A percentile compares a stretch with the other conserved stretches of the same genome.
Evolutionary conservation across 2,888 invertebrate species (phyloP).

Genomic region (Plutella xylostella): DNA sequence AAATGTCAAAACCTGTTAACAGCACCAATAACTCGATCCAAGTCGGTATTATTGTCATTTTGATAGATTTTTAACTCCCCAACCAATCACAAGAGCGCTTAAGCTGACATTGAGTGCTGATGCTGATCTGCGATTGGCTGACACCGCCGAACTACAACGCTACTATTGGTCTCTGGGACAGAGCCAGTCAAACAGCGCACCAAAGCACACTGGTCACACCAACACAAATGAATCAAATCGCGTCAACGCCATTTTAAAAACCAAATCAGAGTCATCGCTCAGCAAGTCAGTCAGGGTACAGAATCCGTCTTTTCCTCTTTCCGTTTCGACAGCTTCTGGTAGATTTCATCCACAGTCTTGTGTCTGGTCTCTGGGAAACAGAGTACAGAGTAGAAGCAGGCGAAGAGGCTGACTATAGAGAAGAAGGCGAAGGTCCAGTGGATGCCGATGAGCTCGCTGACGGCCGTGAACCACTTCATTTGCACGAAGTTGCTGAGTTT

Average conservation of each 20-base stretch:
- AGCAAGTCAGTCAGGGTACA: too few species aligned
- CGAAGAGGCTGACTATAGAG: conserved; percentile 40
- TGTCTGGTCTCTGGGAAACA: conserved; percentile 53
- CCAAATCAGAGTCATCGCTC: neutral
- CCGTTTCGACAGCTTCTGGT: conserved; percentile 33
- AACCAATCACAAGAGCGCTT: too few species aligned
- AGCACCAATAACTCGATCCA: too few species aligned
- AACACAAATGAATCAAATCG: neutral
- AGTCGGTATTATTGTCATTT: too few species aligned
- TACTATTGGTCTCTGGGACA: too few species aligned
- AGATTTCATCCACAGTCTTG: conserved; percentile 51
- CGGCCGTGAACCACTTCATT: conserved; percentile 54
- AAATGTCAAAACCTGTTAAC: too few species aligned
- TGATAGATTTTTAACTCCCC: too few species aligned
- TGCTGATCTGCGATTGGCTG: too few species aligned
- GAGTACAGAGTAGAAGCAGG: conserved; percentile 42
- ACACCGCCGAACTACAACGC: too few species aligned
- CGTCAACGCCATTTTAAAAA: neutral
- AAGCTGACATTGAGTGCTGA: too few species aligned
- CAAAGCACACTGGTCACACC: too few species aligned
- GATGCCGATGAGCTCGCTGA: conserved; percentile 47
- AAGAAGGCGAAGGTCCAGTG: conserved; percentile 59
- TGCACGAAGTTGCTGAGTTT: conserved; percentile 59
- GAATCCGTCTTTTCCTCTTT: conserved; percentile 27
- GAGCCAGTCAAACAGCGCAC: too few species aligned